Percentiles rank a stretch among this genome's conserved stretches.
These are phyloP conservation scores for Lasioglossum baleicum DNA, from an alignment of 1,140 invertebrate species.

Conservation along the genomic window DNA sequence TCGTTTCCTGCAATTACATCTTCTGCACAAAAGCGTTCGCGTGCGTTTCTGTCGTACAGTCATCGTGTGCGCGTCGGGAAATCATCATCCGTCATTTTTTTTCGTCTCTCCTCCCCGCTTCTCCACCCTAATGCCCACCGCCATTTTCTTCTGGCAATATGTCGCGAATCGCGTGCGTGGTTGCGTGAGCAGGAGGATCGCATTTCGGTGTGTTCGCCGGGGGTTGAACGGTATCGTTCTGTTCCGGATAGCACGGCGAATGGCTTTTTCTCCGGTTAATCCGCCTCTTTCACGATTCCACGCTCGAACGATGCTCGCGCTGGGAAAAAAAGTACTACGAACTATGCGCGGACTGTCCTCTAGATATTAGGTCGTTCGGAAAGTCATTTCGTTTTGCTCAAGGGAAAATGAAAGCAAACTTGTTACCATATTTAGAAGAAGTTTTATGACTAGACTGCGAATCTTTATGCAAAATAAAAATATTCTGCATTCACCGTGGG, in stretches of 20 bases:
- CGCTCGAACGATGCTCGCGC: not conserved
- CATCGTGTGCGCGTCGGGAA: slow-evolving; percentile 58
- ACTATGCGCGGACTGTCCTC: no score
- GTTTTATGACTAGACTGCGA: no score
- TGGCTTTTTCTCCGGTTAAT: slow-evolving; percentile 50
- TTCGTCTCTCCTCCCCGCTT: not conserved
- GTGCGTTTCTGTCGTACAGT: slow-evolving; percentile 52
- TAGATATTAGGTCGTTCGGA: no score
- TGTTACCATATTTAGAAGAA: no score
- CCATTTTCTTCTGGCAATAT: slow-evolving; percentile 30
- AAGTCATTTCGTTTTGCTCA: no score
- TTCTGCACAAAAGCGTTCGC: slow-evolving; percentile 50
- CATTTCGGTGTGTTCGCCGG: slow-evolving; percentile 47
- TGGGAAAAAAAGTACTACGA: not conserved
- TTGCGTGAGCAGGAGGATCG: slow-evolving; percentile 27
- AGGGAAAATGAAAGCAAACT: no score
- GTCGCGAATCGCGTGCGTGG: slow-evolving; percentile 54
- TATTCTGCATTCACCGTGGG: no score
- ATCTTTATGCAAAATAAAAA: no score
- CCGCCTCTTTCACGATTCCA: slow-evolving; percentile 21
- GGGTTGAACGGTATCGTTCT: slow-evolving; percentile 58
- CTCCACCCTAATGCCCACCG: no score
- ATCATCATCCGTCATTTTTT: slow-evolving; percentile 63
- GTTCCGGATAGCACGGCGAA: slow-evolving; percentile 52
- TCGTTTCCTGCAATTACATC: slow-evolving; percentile 60